Percentiles rank a stretch among this genome's conserved stretches.
Evolutionary conservation across 2,113 vertebrate genomes (phyloP).

Genomic region (Crypturellus undulatus): DNA sequence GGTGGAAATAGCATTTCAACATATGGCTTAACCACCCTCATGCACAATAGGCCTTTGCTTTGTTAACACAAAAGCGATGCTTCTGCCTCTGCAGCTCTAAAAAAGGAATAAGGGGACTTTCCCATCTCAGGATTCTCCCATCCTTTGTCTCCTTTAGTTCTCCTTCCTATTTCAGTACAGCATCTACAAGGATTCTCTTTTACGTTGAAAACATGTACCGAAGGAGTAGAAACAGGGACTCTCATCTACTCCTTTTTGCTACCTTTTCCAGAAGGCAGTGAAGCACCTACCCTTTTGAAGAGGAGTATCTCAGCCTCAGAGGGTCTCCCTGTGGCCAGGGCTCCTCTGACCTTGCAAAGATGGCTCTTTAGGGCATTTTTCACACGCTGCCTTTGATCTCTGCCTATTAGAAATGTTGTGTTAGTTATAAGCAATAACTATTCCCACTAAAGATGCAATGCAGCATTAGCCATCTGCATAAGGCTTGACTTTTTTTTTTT

Average conservation of each 20-base stretch:
- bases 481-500: neutral
- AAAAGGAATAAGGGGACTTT: slow-evolving; percentile 3
- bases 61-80: neutral
- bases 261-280: neutral
- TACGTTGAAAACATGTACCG: neutral
- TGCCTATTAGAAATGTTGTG: neutral
- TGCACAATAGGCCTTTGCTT: neutral
- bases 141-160: slow-evolving; percentile 15
- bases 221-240: slow-evolving; percentile 21
- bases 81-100: neutral
- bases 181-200: neutral
- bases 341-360: neutral
- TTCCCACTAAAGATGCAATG: slow-evolving; percentile 32
- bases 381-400: neutral
- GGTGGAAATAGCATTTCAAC: slow-evolving; percentile 40
- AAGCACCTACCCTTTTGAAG: neutral
- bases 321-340: neutral
- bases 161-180: neutral
- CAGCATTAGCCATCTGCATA: slow-evolving; percentile 9
- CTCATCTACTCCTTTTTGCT: neutral
- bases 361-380: slow-evolving; percentile 42
- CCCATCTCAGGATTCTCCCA: neutral
- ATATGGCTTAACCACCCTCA: slow-evolving; percentile 53
- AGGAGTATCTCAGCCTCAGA: neutral
- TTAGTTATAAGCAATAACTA: slow-evolving; percentile 22